Evolutionary conservation across 2,888 invertebrate species (phyloP).

Genomic region (Cerceris rybyensis): DNA sequence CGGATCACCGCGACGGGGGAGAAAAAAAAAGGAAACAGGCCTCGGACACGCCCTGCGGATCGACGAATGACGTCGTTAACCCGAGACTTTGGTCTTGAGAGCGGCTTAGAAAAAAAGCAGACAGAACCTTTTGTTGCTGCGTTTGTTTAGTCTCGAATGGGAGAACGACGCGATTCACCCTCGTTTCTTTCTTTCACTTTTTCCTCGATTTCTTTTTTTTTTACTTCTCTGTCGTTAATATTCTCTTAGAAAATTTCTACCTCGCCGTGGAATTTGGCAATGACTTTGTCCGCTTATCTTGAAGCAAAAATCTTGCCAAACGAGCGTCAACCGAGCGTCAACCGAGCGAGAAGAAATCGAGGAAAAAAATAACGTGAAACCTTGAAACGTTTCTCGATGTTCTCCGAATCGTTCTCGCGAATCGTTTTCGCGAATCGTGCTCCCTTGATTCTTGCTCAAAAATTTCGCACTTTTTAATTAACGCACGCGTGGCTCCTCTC

Average conservation of each 20-base stretch:
- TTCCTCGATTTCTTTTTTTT: neutral
- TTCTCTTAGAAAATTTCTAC: neutral
- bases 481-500: slow-evolving; percentile 2
- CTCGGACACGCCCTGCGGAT: slow-evolving; percentile 39
- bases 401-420: no score
- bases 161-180: neutral
- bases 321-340: no score
- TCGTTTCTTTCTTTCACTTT: neutral
- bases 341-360: no score
- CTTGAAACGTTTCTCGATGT: no score
- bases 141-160: slow-evolving; percentile 11
- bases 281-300: no score
- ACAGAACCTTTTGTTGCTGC: slow-evolving; percentile 25
- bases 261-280: no score
- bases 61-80: slow-evolving; percentile 45
- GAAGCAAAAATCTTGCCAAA: no score
- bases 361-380: no score
- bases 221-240: neutral
- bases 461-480: slow-evolving; percentile 1
- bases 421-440: no score
- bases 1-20: slow-evolving; percentile 5
- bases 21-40: slow-evolving; percentile 26
- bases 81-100: slow-evolving; percentile 21
- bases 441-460: no score
- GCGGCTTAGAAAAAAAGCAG: slow-evolving; percentile 15